Evolutionary conservation across 2,888 invertebrate species (phyloP).

Genomic region (Melanophora roralis): DNA sequence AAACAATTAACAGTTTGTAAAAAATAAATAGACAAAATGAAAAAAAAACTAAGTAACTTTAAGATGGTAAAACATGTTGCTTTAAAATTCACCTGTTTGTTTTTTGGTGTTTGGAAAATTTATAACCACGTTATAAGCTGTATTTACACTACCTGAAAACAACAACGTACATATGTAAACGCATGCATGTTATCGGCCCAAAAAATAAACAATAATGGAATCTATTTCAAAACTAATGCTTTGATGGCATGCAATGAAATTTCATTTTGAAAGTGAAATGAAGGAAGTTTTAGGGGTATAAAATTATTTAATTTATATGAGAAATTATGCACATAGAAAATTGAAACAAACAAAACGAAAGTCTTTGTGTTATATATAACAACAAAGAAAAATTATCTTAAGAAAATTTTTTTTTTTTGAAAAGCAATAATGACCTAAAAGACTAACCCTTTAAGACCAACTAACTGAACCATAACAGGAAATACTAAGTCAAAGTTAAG

Average conservation of each 20-base stretch:
- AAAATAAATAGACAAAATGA: neutral
- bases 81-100: neutral
- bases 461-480: no score
- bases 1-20: slow-evolving; percentile 37
- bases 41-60: slow-evolving; percentile 7
- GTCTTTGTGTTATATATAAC: neutral
- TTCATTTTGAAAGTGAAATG: slow-evolving; percentile 26
- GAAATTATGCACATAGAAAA: neutral
- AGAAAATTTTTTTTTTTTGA: no score
- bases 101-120: neutral
- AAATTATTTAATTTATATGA: neutral
- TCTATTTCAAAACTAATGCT: slow-evolving; percentile 38
- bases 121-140: slow-evolving; percentile 29
- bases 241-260: slow-evolving; percentile 43
- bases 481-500: no score
- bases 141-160: slow-evolving; percentile 16
- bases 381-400: no score
- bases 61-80: slow-evolving; percentile 5
- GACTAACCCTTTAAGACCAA: no score
- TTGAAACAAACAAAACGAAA: neutral
- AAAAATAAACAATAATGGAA: slow-evolving; percentile 10
- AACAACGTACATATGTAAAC: neutral
- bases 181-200: neutral
- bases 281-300: neutral
- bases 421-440: neutral